Base-by-base conservation (phyloP, 2,888 invertebrate genomes). In the Melanostoma scalare region DNA sequence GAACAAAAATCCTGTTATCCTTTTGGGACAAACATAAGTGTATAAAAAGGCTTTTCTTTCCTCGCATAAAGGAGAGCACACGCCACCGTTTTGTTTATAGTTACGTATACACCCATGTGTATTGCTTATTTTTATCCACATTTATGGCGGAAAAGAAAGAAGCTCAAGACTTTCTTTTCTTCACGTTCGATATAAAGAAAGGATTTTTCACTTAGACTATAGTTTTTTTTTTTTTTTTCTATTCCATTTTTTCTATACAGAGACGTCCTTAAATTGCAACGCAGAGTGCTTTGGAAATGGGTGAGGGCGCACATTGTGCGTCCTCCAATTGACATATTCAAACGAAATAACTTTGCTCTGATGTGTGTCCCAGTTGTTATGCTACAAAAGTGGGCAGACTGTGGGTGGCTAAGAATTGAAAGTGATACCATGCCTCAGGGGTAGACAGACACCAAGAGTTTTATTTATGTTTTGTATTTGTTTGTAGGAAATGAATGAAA, bases 191-290 rank as follows among this genome's bases (percentile, higher is more conserved):
- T 63, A 50, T 50, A 63, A 50, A 63, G 48, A 63, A 63, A 63
- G 63, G 63, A 63, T 63, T 63, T 20, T 20, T 40, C 63, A 63
- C 63, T 63, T 50, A 63, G 38, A 50, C 36, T 63, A 50, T 63
- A 63, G 38, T 63, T 30, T 40, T 58, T 58, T 58, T 42, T 31
- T 44, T 58, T 10, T 44, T 6, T 33, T 44, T 42, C 30, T 48
- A 40, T 33, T 20, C 35, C 4, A 2, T 3, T 6, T 46, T 10
- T 42, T 53, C 36, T 53, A 35, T 50, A 31, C 9, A 8, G 33
- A 6, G 38, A 50, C 40, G 50, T 63, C 63, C 63, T 63, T 46
- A 40, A 50, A 63, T 38, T 50, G 48, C 63, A 63, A n/a, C 48
- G 50, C 9, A 50, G 50, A 38, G 63, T 63, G 61, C 10, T 61